Conservation (phyloP, 1,140 invertebrate species). For the Leptinotarsa defecta region DNA sequence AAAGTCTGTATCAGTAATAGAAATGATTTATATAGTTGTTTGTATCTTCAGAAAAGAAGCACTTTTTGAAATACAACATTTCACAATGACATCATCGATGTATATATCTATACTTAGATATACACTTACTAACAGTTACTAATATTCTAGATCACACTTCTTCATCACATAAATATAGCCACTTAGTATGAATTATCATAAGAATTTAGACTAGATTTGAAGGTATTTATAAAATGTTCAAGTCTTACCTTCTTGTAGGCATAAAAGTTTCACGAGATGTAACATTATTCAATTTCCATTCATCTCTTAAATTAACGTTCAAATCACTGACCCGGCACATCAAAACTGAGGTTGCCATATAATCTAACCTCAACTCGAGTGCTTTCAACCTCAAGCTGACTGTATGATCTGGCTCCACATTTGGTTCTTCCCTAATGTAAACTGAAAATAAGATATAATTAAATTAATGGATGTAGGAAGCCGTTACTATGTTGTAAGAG, state of each 20-base stretch:
- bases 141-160: no score
- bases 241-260: slow-evolving; percentile 60
- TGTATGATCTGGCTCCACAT: slow-evolving; percentile 86
- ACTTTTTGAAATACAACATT: no score
- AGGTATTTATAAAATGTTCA: no score
- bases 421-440: slow-evolving; percentile 86
- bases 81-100: no score
- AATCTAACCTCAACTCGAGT: slow-evolving; percentile 88
- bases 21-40: no score
- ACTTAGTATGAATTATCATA: neutral
- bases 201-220: no score
- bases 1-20: no score
- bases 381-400: slow-evolving; percentile 83
- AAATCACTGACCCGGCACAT: slow-evolving; percentile 88
- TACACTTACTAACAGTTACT: no score
- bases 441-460: slow-evolving; percentile 60
- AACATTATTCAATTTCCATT: slow-evolving; percentile 69
- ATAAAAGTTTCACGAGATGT: slow-evolving; percentile 58
- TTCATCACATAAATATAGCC: neutral
- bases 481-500: no score
- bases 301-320: slow-evolving; percentile 77
- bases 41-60: no score
- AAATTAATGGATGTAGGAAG: neutral
- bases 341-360: slow-evolving; percentile 93
- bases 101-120: no score